Evolutionary conservation across 2,113 vertebrate species (phyloP).

Genomic region (Chamaetylas fuelleborni): DNA sequence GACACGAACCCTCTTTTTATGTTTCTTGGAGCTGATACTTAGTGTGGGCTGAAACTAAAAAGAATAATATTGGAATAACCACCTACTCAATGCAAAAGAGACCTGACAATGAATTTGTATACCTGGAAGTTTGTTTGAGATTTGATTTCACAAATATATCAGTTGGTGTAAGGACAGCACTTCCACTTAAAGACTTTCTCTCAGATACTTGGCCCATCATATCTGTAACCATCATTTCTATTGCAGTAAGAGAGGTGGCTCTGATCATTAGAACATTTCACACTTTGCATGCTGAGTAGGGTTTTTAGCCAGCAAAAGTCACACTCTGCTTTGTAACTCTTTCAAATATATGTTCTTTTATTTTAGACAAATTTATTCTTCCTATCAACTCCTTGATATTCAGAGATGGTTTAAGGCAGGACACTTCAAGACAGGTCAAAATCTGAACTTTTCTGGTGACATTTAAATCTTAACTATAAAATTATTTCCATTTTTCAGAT

Average conservation of each 20-base stretch:
- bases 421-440: constrained; percentile 16
- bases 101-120: background rate
- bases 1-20: background rate
- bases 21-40: background rate
- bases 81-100: background rate
- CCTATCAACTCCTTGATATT: constrained; percentile 6
- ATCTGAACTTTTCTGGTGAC: constrained; percentile 44
- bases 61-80: background rate
- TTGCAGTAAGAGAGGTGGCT: background rate
- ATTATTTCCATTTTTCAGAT: constrained; percentile 23
- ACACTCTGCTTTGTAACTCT: background rate
- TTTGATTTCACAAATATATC: background rate
- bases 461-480: constrained; percentile 32
- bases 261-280: background rate
- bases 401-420: constrained; percentile 1
- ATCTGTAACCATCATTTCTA: background rate
- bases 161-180: background rate
- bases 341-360: background rate
- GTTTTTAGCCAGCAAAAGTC: background rate
- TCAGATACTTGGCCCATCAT: background rate
- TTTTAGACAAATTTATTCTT: constrained; percentile 35
- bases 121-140: background rate
- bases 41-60: background rate
- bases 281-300: background rate
- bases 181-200: background rate